phyloP scores from a whole-genome alignment of 2,888 invertebrate species.

The Timema podura region DNA sequence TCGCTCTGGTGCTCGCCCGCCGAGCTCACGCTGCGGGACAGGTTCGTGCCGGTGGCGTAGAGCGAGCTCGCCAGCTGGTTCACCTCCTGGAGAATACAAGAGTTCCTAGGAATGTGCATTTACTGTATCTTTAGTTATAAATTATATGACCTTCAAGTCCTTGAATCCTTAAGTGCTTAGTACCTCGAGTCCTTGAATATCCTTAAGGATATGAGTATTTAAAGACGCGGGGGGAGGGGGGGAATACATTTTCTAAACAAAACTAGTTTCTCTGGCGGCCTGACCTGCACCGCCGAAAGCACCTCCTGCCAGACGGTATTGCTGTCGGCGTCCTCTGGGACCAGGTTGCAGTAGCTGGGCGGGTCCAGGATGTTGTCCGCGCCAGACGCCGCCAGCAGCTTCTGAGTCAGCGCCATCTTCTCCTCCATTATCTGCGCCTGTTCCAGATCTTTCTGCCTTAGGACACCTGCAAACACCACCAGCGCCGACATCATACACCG shows the following conservation, averaged over 20 bases:
- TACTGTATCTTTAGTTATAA: neutral
- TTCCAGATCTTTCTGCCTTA: slow-evolving; percentile 83
- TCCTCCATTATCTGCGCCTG: slow-evolving; percentile 83
- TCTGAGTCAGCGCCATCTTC: slow-evolving; percentile 80
- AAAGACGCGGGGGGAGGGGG: too few relatives aligned
- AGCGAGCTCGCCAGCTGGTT: slow-evolving; percentile 68
- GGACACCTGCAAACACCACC: slow-evolving; percentile 57
- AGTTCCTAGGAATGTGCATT: neutral
- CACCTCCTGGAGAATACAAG: slow-evolving; percentile 57
- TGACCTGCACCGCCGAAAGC: slow-evolving; percentile 65
- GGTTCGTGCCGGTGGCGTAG: slow-evolving; percentile 69
- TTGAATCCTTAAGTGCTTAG: too few relatives aligned
- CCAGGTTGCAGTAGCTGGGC: slow-evolving; percentile 71
- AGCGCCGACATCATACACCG: neutral
- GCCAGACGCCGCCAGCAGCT: slow-evolving; percentile 65
- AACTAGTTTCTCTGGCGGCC: too few relatives aligned
- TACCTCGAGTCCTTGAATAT: too few relatives aligned
- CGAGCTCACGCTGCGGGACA: slow-evolving; percentile 88
- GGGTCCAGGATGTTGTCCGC: slow-evolving; percentile 53
- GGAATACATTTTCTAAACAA: too few relatives aligned
- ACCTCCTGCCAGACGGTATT: slow-evolving; percentile 78
- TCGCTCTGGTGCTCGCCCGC: slow-evolving; percentile 89
- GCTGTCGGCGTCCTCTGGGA: slow-evolving; percentile 69
- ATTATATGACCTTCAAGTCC: too few relatives aligned
- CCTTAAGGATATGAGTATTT: too few relatives aligned